A percentile compares a stretch with the other conserved stretches of the same genome.
These are phyloP conservation scores for Drosophila albomicans DNA, from an alignment of 1,140 invertebrate species.

Conservation along the genomic window DNA sequence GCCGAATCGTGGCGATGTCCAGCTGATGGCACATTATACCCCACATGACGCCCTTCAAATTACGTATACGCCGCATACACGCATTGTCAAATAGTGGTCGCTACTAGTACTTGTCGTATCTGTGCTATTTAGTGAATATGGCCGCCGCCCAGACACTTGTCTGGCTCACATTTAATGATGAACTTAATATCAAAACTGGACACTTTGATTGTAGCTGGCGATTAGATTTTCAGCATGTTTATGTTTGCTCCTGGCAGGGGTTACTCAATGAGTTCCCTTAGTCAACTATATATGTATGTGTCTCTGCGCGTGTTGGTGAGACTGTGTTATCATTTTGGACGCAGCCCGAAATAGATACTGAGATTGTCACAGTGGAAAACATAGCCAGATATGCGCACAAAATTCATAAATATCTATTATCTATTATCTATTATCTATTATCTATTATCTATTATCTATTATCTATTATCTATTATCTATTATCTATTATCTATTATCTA, in stretches of 20 bases:
- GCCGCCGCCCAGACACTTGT: slow-evolving; percentile 59
- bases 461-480: too few species aligned
- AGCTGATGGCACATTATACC: slow-evolving; percentile 76
- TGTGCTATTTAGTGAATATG: slow-evolving; percentile 28
- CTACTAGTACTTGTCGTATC: slow-evolving; percentile 1
- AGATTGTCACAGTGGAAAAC: background rate
- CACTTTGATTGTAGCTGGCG: slow-evolving; percentile 72
- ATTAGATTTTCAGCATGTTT: slow-evolving; percentile 67
- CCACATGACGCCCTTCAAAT: slow-evolving; percentile 76
- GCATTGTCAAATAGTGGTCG: background rate
- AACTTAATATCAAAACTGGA: slow-evolving; percentile 68
- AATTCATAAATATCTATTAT: background rate
- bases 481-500: too few species aligned
- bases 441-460: background rate
- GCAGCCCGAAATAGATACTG: slow-evolving; percentile 31
- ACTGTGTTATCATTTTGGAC: slow-evolving; percentile 45
- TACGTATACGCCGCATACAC: slow-evolving; percentile 74
- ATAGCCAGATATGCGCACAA: background rate
- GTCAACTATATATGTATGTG: background rate
- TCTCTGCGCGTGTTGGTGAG: background rate
- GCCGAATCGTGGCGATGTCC: slow-evolving; percentile 50
- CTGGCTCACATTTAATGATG: slow-evolving; percentile 54
- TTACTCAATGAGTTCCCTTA: slow-evolving; percentile 10
- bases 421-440: slow-evolving; percentile 1
- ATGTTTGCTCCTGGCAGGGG: slow-evolving; percentile 22